Base-by-base conservation (phyloP, 2,888 invertebrate genomes). In the Drosophila neotestacea region DNA sequence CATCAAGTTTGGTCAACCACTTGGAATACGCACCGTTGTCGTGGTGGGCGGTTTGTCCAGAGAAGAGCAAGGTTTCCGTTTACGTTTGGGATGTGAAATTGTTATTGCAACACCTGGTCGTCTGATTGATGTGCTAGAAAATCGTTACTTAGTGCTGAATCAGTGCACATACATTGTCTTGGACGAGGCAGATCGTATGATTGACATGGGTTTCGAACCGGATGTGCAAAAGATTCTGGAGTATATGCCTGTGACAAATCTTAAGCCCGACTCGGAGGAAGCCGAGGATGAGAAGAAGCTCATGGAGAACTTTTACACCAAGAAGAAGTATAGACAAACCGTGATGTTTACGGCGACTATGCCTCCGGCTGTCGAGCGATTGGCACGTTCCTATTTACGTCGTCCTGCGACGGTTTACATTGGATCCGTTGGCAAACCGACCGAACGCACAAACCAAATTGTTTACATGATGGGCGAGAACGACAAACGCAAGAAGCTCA, bases 331-430 rank as follows among this genome's bases (percentile, higher is more conserved):
- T 92, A 83, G 92, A 9, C 99, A 99, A 96, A 99, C 99, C 88
- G 99, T 99, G 92, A 99, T 99, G 99, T 99, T 99, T 93, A 99
- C 99, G 52, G 99, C 99, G 4, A 99, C 99, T 76, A 99, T 99
- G 99, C 99, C 99, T 7, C 96, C 99, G 0, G 97, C 99, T 3
- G 98, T 99, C 2, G 99, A 99, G 93, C 94, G 99, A 70, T 93
- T 99, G 73, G 99, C 99, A 0, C 94, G 98, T 73, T 97, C 96
- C 34, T 99, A 99, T 93, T 93, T 99, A 27, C 94, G 99, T 62
- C 94, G 99, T 87, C 99, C 99, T 0, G 98, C 99, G 10, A 97
- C 99, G 2, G 99, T 99, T 0, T 98, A 99, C 91, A 99, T 99
- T 77, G 99, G 99, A 67, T 98, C 98, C 1, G 94, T 96, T 48